Conservation (phyloP, 1,140 invertebrate species). For the Caenorhabditis inopinata region DNA sequence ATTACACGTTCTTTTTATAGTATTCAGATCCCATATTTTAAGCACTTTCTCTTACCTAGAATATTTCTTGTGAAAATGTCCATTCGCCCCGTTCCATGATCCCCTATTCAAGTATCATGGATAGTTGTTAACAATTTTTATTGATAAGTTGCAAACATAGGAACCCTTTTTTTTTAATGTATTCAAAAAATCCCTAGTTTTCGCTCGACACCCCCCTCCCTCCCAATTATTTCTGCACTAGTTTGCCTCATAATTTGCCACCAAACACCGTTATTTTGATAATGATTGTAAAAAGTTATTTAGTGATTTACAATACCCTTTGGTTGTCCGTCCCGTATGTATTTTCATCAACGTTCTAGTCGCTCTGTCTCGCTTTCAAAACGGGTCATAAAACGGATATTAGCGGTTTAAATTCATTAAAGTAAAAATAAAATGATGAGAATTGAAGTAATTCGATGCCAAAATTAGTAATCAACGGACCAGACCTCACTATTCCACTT, state of each 20-base stretch:
- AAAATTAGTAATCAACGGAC: slow-evolving; percentile 49
- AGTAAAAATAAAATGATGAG: no score
- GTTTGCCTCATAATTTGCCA: no score
- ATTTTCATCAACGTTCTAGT: background rate
- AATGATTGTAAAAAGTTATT: slow-evolving; percentile 35
- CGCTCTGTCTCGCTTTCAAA: background rate
- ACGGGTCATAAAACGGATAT: no score
- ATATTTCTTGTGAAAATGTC: background rate
- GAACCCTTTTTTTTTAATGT: background rate
- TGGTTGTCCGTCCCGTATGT: background rate
- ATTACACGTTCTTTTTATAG: no score
- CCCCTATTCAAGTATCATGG: background rate
- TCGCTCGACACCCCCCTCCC: background rate
- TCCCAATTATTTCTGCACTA: background rate
- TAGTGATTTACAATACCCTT: background rate
- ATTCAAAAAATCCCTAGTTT: no score
- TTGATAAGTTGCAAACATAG: slow-evolving; percentile 7
- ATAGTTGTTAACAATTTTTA: background rate
- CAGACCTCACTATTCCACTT: slow-evolving; percentile 53
- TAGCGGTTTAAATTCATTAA: no score
- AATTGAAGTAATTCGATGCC: no score
- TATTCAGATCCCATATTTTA: background rate
- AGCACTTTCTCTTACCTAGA: slow-evolving; percentile 5
- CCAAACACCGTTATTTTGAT: background rate
- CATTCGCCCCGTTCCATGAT: background rate